Percentiles rank a stretch among this genome's conserved stretches.
These are phyloP conservation scores for Zootermopsis nevadensis DNA, from an alignment of 2,888 invertebrate species.

Conservation along the genomic window DNA sequence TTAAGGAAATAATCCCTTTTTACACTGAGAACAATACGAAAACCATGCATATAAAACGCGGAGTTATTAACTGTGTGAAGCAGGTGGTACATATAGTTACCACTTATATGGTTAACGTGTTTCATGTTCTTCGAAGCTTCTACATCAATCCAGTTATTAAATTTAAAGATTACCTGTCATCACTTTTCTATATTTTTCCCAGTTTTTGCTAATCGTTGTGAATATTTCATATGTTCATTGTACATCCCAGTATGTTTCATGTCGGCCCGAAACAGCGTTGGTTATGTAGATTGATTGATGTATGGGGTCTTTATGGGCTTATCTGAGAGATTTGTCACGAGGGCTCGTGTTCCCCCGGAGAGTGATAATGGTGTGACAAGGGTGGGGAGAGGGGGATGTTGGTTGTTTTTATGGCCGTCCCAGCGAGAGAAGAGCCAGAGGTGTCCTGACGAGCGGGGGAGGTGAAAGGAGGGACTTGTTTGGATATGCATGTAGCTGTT, in stretches of 20 bases:
- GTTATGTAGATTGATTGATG: slow-evolving; percentile 50
- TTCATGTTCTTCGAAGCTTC: too few species aligned
- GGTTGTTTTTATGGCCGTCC: slow-evolving; percentile 39
- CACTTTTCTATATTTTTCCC: slow-evolving; percentile 16
- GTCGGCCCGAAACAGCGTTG: not conserved
- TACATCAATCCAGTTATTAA: too few species aligned
- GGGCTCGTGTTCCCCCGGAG: slow-evolving; percentile 43
- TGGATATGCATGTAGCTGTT: slow-evolving; percentile 38
- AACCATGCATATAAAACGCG: too few species aligned
- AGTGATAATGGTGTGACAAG: slow-evolving; percentile 46
- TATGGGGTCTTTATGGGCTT: slow-evolving; percentile 50
- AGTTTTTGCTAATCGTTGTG: slow-evolving; percentile 36
- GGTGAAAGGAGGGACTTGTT: slow-evolving; percentile 40
- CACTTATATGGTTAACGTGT: too few species aligned
- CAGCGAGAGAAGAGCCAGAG: slow-evolving; percentile 6
- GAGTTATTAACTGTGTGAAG: too few species aligned
- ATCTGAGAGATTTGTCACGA: slow-evolving; percentile 50
- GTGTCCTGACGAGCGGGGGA: not conserved
- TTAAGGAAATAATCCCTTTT: too few species aligned
- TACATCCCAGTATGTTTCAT: not conserved
- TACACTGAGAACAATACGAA: too few species aligned
- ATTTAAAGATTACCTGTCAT: not conserved
- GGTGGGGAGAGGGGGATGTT: slow-evolving; percentile 18
- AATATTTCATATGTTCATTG: slow-evolving; percentile 36
- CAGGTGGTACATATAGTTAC: too few species aligned